Conservation (phyloP, 2,113 vertebrate genomes). For the Solea solea region DNA sequence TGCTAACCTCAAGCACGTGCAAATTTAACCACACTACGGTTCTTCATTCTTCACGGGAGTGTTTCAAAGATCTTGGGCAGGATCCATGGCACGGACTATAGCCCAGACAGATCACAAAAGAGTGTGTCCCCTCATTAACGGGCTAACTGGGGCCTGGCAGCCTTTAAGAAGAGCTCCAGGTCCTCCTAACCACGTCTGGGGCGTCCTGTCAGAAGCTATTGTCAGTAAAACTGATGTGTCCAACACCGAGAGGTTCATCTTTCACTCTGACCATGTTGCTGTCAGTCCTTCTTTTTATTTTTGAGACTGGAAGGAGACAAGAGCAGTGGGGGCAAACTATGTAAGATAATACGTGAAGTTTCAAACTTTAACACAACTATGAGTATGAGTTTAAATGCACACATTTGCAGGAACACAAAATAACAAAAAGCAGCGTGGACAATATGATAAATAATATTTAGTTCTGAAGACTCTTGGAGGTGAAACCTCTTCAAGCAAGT, state of each 20-base stretch:
- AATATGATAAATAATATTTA: background rate
- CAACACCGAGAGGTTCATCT: slow-evolving; percentile 39
- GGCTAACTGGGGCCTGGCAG: slow-evolving; percentile 64
- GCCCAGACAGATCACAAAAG: slow-evolving; percentile 72
- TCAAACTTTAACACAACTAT: background rate
- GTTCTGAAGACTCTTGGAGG: too few relatives aligned
- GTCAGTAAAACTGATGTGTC: slow-evolving; percentile 51
- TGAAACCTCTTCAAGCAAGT: too few relatives aligned
- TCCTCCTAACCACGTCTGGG: slow-evolving; percentile 62
- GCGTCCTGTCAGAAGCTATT: slow-evolving; percentile 68
- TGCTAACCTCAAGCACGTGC: slow-evolving; percentile 70
- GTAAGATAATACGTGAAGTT: slow-evolving; percentile 35
- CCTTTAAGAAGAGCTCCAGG: slow-evolving; percentile 41
- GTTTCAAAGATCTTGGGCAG: slow-evolving; percentile 75
- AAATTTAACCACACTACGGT: slow-evolving; percentile 68
- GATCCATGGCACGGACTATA: slow-evolving; percentile 73
- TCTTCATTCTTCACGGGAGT: slow-evolving; percentile 62
- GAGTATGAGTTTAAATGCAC: background rate
- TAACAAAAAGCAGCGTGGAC: background rate
- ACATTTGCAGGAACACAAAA: background rate
- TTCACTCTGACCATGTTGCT: slow-evolving; percentile 41
- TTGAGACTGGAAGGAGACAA: slow-evolving; percentile 20
- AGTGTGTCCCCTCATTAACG: slow-evolving; percentile 77
- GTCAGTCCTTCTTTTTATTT: slow-evolving; percentile 38
- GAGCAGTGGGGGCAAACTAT: slow-evolving; percentile 20